A percentile compares a stretch with the other conserved stretches of the same genome.
Conservation (phyloP, 1,140 invertebrate species). For the Drosophila micromelanica region DNA sequence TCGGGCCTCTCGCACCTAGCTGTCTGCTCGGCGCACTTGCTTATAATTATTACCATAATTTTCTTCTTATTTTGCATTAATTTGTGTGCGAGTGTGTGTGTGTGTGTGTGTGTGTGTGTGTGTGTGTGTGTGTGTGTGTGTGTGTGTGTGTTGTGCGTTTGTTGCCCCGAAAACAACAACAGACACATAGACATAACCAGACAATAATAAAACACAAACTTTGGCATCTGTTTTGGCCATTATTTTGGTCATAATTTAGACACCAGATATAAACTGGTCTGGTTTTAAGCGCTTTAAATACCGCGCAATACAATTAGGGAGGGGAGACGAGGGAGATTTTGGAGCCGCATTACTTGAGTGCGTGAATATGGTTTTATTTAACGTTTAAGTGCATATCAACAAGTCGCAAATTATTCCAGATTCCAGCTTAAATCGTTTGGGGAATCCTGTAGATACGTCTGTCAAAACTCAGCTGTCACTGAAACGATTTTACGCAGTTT, state of each 20-base stretch:
- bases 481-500: no score
- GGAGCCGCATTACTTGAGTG: constrained; percentile 2
- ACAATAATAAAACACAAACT: constrained; percentile 8
- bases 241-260: constrained; percentile 69
- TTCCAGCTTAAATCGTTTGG: no score
- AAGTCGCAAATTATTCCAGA: neutral
- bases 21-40: constrained; percentile 58
- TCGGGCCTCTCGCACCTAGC: constrained; percentile 21
- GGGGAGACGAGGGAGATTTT: neutral
- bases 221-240: constrained; percentile 64
- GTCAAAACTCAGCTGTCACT: no score
- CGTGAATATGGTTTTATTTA: constrained; percentile 3
- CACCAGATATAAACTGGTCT: constrained; percentile 58
- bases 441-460: no score
- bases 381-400: neutral
- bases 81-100: constrained; percentile 32
- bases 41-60: constrained; percentile 83
- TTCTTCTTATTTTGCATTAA: constrained; percentile 77
- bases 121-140: constrained; percentile 9
- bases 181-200: constrained; percentile 13
- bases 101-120: constrained; percentile 6
- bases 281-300: constrained; percentile 61
- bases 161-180: constrained; percentile 15
- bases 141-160: constrained; percentile 15
- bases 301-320: constrained; percentile 53